These are phyloP conservation scores for Acipenser ruthenus DNA, from an alignment of 2,797 vertebrate genomes.

Conservation along the genomic window DNA sequence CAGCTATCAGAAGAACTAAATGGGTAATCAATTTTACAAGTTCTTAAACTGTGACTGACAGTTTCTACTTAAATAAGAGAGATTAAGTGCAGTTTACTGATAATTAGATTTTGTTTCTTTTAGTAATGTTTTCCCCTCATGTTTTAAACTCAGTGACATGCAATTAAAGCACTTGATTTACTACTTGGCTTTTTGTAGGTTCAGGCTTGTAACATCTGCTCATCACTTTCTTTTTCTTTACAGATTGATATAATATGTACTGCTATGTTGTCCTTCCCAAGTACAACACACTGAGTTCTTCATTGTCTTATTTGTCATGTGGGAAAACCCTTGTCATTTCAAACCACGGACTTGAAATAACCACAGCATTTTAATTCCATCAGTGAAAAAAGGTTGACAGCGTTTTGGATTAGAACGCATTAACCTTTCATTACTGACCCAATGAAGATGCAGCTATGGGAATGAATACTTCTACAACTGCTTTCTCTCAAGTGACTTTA, in stretches of 20 bases:
- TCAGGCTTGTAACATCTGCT: background rate
- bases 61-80: constrained; percentile 17
- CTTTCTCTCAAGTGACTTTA: background rate
- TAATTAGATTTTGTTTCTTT: constrained; percentile 13
- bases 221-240: background rate
- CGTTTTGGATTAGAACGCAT: background rate
- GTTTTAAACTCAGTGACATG: no score
- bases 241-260: background rate
- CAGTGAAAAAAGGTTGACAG: background rate
- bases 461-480: background rate
- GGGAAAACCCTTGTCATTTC: background rate
- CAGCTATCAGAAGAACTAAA: constrained; percentile 20
- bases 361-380: background rate
- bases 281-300: background rate
- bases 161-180: constrained; percentile 19
- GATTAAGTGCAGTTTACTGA: constrained; percentile 10
- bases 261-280: background rate
- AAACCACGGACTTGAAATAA: background rate
- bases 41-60: constrained; percentile 24
- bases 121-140: constrained; percentile 22
- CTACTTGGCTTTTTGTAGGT: background rate
- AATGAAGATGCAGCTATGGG: background rate
- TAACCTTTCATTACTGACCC: background rate
- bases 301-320: background rate
- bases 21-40: constrained; percentile 32